phyloP scores from a whole-genome alignment of 2,113 vertebrate species.

The Strix aluco region DNA sequence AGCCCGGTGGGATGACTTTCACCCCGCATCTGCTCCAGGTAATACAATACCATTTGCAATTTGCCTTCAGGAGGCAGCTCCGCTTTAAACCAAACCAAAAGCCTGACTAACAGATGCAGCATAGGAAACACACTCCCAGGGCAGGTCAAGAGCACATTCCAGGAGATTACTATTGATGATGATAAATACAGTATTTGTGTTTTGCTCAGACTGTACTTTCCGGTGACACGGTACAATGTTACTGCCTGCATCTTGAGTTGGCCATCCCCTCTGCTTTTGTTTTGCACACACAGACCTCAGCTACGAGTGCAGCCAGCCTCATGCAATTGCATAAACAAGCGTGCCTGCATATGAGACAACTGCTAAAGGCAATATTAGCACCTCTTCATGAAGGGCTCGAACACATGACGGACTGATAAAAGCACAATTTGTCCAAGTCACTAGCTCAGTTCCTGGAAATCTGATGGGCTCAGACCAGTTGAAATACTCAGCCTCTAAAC shows the following conservation, averaged over 20 bases:
- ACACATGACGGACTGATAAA: background rate
- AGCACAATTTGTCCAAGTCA: background rate
- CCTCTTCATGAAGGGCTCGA: background rate
- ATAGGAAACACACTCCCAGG: background rate
- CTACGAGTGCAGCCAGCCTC: background rate
- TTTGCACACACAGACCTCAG: background rate
- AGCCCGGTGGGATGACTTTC: background rate
- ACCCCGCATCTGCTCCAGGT: slow-evolving; percentile 14
- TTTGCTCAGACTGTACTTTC: background rate
- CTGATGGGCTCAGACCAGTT: background rate
- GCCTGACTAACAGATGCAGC: background rate
- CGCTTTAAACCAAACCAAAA: background rate
- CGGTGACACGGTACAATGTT: background rate
- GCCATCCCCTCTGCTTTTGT: background rate
- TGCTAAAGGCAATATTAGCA: background rate
- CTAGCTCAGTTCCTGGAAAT: slow-evolving; percentile 8
- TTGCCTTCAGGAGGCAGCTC: background rate
- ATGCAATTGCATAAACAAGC: background rate
- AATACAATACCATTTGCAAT: slow-evolving; percentile 7
- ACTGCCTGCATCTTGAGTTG: background rate
- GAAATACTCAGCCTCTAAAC: background rate
- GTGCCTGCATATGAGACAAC: background rate
- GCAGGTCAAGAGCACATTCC: background rate
- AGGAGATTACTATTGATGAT: background rate
- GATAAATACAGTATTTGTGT: background rate